Percentiles rank a stretch among this genome's conserved stretches.
phyloP scores from a whole-genome alignment of 2,797 vertebrate species.

The Mormyrops attenuatus region DNA sequence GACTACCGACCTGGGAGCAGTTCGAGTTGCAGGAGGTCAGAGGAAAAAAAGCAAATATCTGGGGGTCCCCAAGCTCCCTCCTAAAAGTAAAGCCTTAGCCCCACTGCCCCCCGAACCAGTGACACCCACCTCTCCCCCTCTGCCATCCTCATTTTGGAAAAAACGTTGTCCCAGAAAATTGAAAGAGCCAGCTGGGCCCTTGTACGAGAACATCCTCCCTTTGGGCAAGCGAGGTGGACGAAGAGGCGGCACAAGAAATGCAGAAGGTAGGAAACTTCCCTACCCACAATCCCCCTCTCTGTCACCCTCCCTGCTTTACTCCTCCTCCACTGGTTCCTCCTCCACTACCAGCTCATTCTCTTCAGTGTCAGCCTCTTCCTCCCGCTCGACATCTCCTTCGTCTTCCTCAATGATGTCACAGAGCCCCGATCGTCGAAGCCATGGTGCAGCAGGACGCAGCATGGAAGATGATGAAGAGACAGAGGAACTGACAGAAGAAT shows the following conservation, averaged over 20 bases:
- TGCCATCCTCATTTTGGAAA: slow-evolving; percentile 65
- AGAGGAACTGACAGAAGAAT: slow-evolving; percentile 68
- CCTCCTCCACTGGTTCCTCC: slow-evolving; percentile 59
- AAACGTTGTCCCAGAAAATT: slow-evolving; percentile 72
- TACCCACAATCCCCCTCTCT: slow-evolving; percentile 61
- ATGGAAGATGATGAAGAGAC: slow-evolving; percentile 62
- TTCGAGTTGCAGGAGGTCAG: slow-evolving; percentile 38
- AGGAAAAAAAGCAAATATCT: slow-evolving; percentile 50
- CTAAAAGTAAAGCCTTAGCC: slow-evolving; percentile 56
- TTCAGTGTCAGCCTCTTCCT: slow-evolving; percentile 62
- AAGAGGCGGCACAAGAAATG: slow-evolving; percentile 57
- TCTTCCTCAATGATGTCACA: slow-evolving; percentile 64
- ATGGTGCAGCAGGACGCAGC: slow-evolving; percentile 44
- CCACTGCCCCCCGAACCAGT: slow-evolving; percentile 66
- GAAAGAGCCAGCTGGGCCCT: slow-evolving; percentile 68
- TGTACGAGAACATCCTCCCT: slow-evolving; percentile 72
- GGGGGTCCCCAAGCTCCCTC: slow-evolving; percentile 55
- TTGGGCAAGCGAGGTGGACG: slow-evolving; percentile 65
- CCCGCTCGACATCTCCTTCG: slow-evolving; percentile 63
- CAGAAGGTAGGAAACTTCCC: slow-evolving; percentile 53
- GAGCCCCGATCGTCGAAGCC: slow-evolving; percentile 62
- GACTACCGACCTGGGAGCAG: background rate
- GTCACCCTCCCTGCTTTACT: slow-evolving; percentile 60
- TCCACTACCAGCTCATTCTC: slow-evolving; percentile 60
- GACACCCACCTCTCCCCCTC: slow-evolving; percentile 63